Evolutionary conservation across 92 coral and sea anemone species (phyloP), one percentile per base, ranked within the genome.

Genomic region (Epizoanthus scotinus): DNA sequence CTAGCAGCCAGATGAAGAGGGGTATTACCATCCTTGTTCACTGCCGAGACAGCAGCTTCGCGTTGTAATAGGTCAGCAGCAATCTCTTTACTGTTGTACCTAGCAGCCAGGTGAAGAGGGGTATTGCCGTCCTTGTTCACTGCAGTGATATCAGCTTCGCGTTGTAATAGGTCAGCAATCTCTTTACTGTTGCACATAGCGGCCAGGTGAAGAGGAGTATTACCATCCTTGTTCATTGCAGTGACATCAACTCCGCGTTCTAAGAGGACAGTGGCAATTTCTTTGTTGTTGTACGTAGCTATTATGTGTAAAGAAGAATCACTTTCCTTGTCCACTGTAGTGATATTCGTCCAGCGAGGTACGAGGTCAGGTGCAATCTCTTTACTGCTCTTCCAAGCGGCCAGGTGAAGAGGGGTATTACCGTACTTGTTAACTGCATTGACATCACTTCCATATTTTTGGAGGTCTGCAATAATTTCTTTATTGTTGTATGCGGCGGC

Each of bases 241-340:
- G 47, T 72, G 20, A 83, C 82, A n/a, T 73, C 64, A 8, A 63
- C 67, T 13, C 86, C 82, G 1, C 66, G 63, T n/a, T 73, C 38
- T 63, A 83, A 34, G 19, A 73, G 73, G 25, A 3, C 2, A 9
- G 21, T 12, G 12, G 64, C 73, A 83, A 49, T 63, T 9, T 64
- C 82, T 3, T 72, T 20, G 18, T 53, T 83, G 17, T 67, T 54
- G 27, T n/a, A 8, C 21, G 55, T 50, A 18, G 55, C 4, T 0
- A 75, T 75, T 18, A 80, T 31, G 26, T 73, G 82, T 12, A 83
- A 65, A 38, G 86, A 71, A 8, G 86, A 72, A 21, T 55, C 2
- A 3, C 72, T 67, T 7, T 73, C 24, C 62, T 83, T 59, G 77
- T 83, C 86, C 24, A 83, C 73, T 31, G 86, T 70, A 62, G 72